Conservation (phyloP, 2,888 invertebrate genomes). For the Acanthoscelides obtectus region DNA sequence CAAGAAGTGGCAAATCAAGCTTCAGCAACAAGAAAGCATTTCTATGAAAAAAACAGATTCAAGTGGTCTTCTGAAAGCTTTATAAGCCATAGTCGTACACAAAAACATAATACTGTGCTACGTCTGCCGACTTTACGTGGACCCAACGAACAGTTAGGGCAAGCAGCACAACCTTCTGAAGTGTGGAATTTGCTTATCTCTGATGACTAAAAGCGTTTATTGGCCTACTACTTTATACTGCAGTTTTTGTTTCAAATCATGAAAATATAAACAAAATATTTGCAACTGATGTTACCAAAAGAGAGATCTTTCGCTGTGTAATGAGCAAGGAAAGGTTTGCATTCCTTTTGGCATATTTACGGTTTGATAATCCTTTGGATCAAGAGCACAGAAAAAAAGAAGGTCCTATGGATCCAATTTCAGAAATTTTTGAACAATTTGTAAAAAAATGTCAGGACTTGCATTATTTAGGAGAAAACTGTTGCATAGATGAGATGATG, state of each 20-base stretch:
- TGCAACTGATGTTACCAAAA: not conserved
- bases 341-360: not conserved
- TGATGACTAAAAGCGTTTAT: constrained; percentile 4
- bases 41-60: too few species aligned
- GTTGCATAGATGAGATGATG: too few species aligned
- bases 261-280: not conserved
- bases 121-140: constrained; percentile 4
- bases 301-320: not conserved
- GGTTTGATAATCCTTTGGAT: not conserved
- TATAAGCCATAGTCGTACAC: not conserved
- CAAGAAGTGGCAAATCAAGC: not conserved
- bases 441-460: not conserved
- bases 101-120: not conserved
- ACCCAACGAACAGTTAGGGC: not conserved
- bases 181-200: constrained; percentile 2
- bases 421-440: not conserved
- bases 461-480: not conserved
- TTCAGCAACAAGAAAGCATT: too few species aligned
- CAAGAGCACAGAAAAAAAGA: not conserved
- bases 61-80: not conserved
- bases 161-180: constrained; percentile 1
- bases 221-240: constrained; percentile 1
- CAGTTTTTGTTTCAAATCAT: constrained; percentile 4
- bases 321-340: not conserved
- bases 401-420: not conserved